A percentile compares a stretch with the other conserved stretches of the same genome.
Evolutionary conservation across 2,888 invertebrate species (phyloP).

Genomic region (Trisateles emortualis): DNA sequence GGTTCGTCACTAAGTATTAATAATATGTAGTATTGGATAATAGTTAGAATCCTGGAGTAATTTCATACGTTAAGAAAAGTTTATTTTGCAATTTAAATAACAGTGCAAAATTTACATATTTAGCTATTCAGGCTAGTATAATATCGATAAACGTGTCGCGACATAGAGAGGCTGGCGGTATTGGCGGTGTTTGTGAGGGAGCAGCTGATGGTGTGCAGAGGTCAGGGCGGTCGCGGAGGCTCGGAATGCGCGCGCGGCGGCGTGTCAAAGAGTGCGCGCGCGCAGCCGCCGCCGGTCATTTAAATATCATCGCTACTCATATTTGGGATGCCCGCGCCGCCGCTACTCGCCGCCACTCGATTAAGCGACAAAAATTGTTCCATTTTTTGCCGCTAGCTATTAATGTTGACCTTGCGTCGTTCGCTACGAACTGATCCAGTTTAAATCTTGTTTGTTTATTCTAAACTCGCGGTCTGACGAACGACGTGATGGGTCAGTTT

Average conservation of each 20-base stretch:
- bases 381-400: constrained; percentile 49
- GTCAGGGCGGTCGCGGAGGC: not conserved
- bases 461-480: not conserved
- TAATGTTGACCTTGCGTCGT: constrained; percentile 46
- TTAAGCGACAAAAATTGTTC: constrained; percentile 70
- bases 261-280: constrained; percentile 50
- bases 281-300: constrained; percentile 55
- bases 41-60: too few relatives aligned
- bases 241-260: constrained; percentile 44
- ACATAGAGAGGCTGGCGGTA: not conserved
- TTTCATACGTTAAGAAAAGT: too few relatives aligned
- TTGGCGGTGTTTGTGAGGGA: not conserved
- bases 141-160: not conserved
- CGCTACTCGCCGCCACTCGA: constrained; percentile 34
- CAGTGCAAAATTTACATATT: too few relatives aligned
- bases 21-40: too few relatives aligned
- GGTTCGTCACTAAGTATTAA: too few relatives aligned
- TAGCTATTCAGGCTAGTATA: not conserved
- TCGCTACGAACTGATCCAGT: constrained; percentile 3
- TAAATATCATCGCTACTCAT: constrained; percentile 69
- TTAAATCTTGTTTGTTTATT: constrained; percentile 12
- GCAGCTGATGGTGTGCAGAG: not conserved
- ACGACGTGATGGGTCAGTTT: not conserved
- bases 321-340: constrained; percentile 47
- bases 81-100: too few relatives aligned